Conservation (phyloP, 2,797 vertebrate genomes). For the Aratinga solstitialis region DNA sequence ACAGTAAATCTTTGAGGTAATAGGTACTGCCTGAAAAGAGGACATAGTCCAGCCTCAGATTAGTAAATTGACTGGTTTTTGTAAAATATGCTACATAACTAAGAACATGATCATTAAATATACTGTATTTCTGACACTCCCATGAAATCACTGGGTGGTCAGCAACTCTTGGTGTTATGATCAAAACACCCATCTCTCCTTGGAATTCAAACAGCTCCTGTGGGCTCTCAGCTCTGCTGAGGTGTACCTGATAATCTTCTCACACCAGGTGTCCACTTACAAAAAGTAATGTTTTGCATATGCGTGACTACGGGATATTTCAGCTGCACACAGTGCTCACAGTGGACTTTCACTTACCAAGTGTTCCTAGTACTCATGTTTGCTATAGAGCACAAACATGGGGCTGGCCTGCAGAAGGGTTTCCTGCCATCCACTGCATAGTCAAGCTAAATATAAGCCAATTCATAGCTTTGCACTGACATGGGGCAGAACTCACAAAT, state of each 20-base stretch:
- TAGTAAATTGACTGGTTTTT: background rate
- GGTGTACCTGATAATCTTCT: background rate
- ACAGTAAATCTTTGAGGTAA: background rate
- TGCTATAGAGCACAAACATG: background rate
- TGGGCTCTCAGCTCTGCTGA: background rate
- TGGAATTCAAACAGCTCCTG: background rate
- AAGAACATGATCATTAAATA: background rate
- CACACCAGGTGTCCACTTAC: background rate
- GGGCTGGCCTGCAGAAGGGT: background rate
- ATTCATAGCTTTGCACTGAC: background rate
- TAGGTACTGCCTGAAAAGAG: background rate
- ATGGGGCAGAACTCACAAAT: background rate
- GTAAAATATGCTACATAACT: background rate
- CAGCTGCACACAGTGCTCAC: background rate
- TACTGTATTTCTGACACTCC: background rate
- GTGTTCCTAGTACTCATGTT: background rate
- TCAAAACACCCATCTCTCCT: background rate
- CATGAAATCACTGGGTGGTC: background rate
- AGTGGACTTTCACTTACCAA: background rate
- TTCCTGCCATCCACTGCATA: background rate
- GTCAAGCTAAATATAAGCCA: background rate
- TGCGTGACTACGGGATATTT: background rate
- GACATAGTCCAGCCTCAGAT: background rate
- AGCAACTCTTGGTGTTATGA: background rate
- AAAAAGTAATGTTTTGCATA: background rate